Percentiles rank a stretch among this genome's conserved stretches.
Evolutionary conservation across 2,888 invertebrate species (phyloP).

Genomic region (Agrotis puta): DNA sequence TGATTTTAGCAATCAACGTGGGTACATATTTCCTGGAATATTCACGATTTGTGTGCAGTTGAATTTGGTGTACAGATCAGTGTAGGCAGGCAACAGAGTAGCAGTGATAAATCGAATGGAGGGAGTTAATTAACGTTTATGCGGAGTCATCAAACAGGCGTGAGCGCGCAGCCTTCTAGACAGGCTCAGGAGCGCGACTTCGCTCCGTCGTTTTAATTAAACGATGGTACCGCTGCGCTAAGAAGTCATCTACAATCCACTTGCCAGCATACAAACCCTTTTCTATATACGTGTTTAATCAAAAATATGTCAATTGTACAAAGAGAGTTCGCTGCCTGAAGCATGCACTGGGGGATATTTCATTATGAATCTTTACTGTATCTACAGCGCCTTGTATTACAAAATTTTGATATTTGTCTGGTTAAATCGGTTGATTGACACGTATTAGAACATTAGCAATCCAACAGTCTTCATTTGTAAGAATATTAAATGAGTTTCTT

Average conservation of each 20-base stretch:
- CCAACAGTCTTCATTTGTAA: neutral
- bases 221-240: conserved; percentile 69
- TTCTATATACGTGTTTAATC: conserved; percentile 56
- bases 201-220: conserved; percentile 80
- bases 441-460: conserved; percentile 6
- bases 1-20: conserved; percentile 22
- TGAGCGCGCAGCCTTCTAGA: conserved; percentile 70
- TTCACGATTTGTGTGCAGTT: conserved; percentile 49
- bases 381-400: neutral
- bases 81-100: conserved; percentile 61
- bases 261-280: conserved; percentile 60
- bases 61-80: conserved; percentile 60
- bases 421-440: conserved; percentile 42
- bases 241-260: conserved; percentile 71
- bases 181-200: conserved; percentile 73
- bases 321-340: conserved; percentile 25
- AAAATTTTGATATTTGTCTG: conserved; percentile 19
- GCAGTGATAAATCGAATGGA: conserved; percentile 74
- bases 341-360: conserved; percentile 9
- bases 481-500: conserved; percentile 11
- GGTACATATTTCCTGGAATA: conserved; percentile 35
- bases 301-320: conserved; percentile 52
- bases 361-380: conserved; percentile 34
- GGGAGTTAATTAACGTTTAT: conserved; percentile 84
- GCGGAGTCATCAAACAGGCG: conserved; percentile 81